phyloP scores from a whole-genome alignment of 2,888 invertebrate species.

The Cheilosia impressa region DNA sequence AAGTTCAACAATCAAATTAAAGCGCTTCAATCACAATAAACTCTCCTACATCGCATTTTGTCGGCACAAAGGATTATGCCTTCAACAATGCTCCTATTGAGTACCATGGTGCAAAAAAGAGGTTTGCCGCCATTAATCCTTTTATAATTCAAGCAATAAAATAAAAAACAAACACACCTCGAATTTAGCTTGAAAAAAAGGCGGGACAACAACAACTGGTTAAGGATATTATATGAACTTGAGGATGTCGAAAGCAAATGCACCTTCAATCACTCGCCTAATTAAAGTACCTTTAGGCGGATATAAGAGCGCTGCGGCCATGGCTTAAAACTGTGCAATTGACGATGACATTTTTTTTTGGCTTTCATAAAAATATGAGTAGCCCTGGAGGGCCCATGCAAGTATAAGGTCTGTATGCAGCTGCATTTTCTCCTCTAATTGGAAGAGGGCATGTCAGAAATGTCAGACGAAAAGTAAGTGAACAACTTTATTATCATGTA shows the following conservation, averaged over 20 bases:
- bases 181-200: too few species aligned
- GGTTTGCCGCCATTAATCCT: slow-evolving; percentile 74
- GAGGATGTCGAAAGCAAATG: slow-evolving; percentile 46
- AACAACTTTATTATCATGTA: slow-evolving; percentile 54
- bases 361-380: slow-evolving; percentile 13
- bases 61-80: slow-evolving; percentile 50
- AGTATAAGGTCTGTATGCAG: slow-evolving; percentile 47
- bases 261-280: slow-evolving; percentile 74
- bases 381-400: slow-evolving; percentile 7
- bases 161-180: slow-evolving; percentile 23
- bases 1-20: slow-evolving; percentile 70
- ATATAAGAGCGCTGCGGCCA: neutral
- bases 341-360: slow-evolving; percentile 51
- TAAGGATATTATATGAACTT: slow-evolving; percentile 20
- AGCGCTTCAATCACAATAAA: slow-evolving; percentile 69
- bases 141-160: slow-evolving; percentile 53
- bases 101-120: slow-evolving; percentile 67
- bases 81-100: slow-evolving; percentile 2
- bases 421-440: slow-evolving; percentile 65
- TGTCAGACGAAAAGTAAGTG: slow-evolving; percentile 38
- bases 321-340: slow-evolving; percentile 52
- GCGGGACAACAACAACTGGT: slow-evolving; percentile 49
- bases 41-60: slow-evolving; percentile 45
- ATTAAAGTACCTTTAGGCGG: slow-evolving; percentile 63
- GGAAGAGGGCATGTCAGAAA: slow-evolving; percentile 44